Percentiles rank a stretch among this genome's conserved stretches.
Conservation (phyloP, 2,888 invertebrate genomes). For the Dioctria rufipes region DNA sequence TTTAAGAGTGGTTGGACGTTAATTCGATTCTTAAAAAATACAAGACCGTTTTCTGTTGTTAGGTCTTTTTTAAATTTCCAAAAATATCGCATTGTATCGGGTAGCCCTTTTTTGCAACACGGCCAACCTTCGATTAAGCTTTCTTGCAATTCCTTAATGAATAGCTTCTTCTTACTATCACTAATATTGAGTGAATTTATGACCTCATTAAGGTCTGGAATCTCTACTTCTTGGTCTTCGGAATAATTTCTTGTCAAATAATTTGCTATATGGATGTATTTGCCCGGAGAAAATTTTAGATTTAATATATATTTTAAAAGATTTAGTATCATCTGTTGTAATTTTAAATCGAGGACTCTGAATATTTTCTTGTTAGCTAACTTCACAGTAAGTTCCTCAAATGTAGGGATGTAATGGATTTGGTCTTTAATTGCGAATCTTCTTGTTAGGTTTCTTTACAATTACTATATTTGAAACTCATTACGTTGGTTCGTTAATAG, state of each 20-base stretch:
- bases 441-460: too few relatives aligned
- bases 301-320: constrained; percentile 56
- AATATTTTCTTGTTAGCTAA: too few relatives aligned
- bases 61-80: constrained; percentile 60
- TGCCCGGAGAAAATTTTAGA: too few relatives aligned
- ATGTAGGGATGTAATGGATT: too few relatives aligned
- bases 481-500: too few relatives aligned
- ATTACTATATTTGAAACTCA: constrained; percentile 61
- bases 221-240: too few relatives aligned
- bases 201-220: too few relatives aligned
- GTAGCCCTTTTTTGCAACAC: constrained; percentile 35
- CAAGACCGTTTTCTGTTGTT: constrained; percentile 54
- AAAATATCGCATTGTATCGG: constrained; percentile 54
- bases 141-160: background rate
- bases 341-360: constrained; percentile 56
- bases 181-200: too few relatives aligned
- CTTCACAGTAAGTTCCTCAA: too few relatives aligned
- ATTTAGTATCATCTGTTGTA: too few relatives aligned
- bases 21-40: too few relatives aligned
- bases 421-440: constrained; percentile 55
- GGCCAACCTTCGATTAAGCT: constrained; percentile 57
- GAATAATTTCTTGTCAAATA: constrained; percentile 72
- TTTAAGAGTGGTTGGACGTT: constrained; percentile 59
- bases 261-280: constrained; percentile 65
- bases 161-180: too few relatives aligned